Conservation (phyloP, 2,113 vertebrate species). For the Neopipo cinnamomea region DNA sequence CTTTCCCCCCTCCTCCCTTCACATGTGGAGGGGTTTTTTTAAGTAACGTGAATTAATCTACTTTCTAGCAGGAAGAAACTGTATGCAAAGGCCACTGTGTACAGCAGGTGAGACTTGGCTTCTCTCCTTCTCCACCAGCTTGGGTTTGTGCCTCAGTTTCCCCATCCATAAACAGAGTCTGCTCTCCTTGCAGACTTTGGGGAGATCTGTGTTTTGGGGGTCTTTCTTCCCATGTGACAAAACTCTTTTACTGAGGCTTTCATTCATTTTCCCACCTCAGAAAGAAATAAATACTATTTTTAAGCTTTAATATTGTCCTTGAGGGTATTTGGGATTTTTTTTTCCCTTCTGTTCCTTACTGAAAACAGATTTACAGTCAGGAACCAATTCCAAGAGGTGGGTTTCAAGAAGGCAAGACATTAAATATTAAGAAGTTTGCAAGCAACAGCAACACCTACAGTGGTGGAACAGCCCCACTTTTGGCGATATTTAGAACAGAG, state of each 20-base stretch:
- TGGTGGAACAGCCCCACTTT: not conserved
- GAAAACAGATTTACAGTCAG: not conserved
- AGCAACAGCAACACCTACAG: not conserved
- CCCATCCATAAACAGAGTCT: not conserved
- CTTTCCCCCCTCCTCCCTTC: not conserved
- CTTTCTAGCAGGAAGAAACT: not conserved
- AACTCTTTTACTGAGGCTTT: not conserved
- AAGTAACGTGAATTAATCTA: not conserved
- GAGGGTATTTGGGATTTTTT: not conserved
- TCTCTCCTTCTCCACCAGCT: not conserved
- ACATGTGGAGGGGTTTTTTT: not conserved
- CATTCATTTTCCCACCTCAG: not conserved
- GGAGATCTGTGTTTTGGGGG: not conserved
- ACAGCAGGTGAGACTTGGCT: not conserved
- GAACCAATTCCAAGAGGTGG: not conserved
- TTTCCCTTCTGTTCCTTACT: not conserved
- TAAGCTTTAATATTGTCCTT: constrained; percentile 10
- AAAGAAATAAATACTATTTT: not conserved
- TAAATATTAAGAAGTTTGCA: not conserved
- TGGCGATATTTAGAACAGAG: not conserved
- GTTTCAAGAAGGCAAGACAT: not conserved
- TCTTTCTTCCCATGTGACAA: not conserved
- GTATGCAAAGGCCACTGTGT: not conserved
- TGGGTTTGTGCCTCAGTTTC: not conserved
- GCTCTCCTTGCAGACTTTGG: not conserved